Percentiles rank a stretch among this genome's conserved stretches.
Conservation (phyloP, 1,140 invertebrate species). For the Grapholita molesta region DNA sequence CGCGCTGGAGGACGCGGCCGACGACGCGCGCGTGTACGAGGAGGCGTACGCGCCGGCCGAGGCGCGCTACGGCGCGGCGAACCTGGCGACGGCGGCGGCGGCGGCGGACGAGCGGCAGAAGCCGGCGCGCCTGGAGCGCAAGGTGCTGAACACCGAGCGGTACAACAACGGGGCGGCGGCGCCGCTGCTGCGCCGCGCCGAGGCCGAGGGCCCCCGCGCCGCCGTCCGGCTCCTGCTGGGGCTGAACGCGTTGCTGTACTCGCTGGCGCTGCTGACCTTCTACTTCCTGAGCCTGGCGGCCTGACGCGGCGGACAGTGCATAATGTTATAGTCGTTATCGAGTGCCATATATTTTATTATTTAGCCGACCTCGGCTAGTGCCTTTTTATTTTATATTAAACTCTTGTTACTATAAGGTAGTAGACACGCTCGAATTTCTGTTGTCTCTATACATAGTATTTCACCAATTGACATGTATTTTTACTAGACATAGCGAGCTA, state of each 20-base stretch:
- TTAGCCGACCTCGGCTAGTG: not conserved
- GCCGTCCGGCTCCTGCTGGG: conserved; percentile 41
- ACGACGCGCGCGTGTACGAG: conserved; percentile 25
- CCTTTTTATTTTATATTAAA: not conserved
- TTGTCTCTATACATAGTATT: not conserved
- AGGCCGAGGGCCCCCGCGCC: conserved; percentile 26
- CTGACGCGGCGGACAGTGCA: not conserved
- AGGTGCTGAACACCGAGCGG: conserved; percentile 40
- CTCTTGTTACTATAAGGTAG: no score
- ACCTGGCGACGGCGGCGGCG: conserved; percentile 20
- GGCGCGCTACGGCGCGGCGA: conserved; percentile 17
- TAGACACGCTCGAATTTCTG: not conserved
- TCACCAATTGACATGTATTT: not conserved
- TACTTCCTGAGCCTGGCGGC: conserved; percentile 56
- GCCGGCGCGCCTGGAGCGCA: conserved; percentile 19
- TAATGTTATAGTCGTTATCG: not conserved
- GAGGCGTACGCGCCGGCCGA: conserved; percentile 17
- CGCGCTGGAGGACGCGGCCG: conserved; percentile 16
- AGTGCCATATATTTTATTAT: conserved; percentile 7
- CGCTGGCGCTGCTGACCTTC: conserved; percentile 52
- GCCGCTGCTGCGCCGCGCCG: not conserved
- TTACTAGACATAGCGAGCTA: not conserved
- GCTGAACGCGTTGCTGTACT: conserved; percentile 45
- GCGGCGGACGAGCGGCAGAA: not conserved
- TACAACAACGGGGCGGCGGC: conserved; percentile 25